Evolutionary conservation across 2,113 vertebrate species (phyloP), one percentile per base, ranked within the genome.

Genomic region (Lepus americanus): DNA sequence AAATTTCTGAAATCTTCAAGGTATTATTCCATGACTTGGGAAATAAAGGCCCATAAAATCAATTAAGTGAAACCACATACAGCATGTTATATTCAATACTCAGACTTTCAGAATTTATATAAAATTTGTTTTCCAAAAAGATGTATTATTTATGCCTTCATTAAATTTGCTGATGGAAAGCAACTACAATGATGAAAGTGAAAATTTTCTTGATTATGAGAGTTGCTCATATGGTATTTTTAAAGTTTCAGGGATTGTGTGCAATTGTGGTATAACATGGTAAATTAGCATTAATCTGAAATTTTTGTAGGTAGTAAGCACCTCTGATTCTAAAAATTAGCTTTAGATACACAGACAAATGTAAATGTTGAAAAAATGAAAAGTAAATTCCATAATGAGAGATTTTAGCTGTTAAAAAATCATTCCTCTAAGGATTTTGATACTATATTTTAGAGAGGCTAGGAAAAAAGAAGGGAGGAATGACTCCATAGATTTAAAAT

Each of bases 1-100:
- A 96, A 97, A 94, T 98, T 96, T 95, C 94, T 97, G 89, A 79
- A 97, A 96, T 95, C 66, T 39, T 90, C 82, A 96, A 97, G 94
- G 83, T 97, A 97, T 97, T 97, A 97, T 98, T 97, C 90, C 95
- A 97, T 92, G 83, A 97, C 39, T 93, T 22, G 20, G 33, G 31
- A 84, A 95, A 96, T 0, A 0, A 92, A 94, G 90, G 70, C n/a
- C 59, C 25, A 9, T 94, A 97, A 93, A 96, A 73, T 14, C 29
- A 89, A 92, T 87, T 96, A 95, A 97, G 97, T 70, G 94, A 97
- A 97, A 84, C 96, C 95, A 96, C 92, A 87, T 96, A 97, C 67
- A 86, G 73, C 86, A 80, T 14, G 5, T 82, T 92, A 19, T 70
- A 80, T 89, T 83, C 25, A 44, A 44, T 39, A 72, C 22, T 79